These are phyloP conservation scores for Porites rus DNA, from an alignment of 92 coral and sea anemone genomes.

Conservation along the genomic window DNA sequence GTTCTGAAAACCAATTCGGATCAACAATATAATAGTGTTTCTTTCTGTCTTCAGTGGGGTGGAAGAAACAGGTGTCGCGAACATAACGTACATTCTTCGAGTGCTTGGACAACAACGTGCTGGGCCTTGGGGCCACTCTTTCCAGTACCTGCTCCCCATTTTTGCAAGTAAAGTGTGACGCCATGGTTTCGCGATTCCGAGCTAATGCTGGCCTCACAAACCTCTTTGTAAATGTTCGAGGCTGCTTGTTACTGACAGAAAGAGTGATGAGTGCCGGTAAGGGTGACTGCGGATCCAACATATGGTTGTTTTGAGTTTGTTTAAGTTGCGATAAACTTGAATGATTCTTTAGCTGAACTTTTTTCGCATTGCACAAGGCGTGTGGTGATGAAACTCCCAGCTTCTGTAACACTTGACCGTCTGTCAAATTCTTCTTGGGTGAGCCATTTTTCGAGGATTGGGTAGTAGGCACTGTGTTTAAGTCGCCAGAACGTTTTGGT, in stretches of 20 bases:
- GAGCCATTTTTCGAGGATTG: neutral
- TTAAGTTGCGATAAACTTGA: neutral
- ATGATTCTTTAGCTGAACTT: neutral
- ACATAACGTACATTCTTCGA: slow-evolving; percentile 31
- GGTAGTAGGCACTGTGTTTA: too few relatives aligned
- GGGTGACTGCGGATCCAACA: neutral
- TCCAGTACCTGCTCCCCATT: neutral
- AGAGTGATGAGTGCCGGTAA: neutral
- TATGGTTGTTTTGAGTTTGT: neutral
- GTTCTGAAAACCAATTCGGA: slow-evolving; percentile 66
- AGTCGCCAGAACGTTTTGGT: too few relatives aligned
- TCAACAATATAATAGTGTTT: slow-evolving; percentile 38
- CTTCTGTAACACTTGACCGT: neutral
- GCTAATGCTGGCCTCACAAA: neutral
- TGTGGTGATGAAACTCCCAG: neutral
- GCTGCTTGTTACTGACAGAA: neutral
- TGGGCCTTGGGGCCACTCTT: slow-evolving; percentile 51
- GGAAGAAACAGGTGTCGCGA: slow-evolving; percentile 58
- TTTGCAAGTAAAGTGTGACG: neutral
- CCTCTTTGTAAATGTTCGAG: neutral
- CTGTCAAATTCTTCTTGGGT: neutral
- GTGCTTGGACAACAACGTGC: slow-evolving; percentile 41
- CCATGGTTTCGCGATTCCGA: neutral
- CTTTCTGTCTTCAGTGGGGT: slow-evolving; percentile 47
- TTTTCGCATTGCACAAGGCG: neutral